A percentile compares a stretch with the other conserved stretches of the same genome.
Evolutionary conservation across 2,888 invertebrate species (phyloP).

Genomic region (Ormyrus labotus): DNA sequence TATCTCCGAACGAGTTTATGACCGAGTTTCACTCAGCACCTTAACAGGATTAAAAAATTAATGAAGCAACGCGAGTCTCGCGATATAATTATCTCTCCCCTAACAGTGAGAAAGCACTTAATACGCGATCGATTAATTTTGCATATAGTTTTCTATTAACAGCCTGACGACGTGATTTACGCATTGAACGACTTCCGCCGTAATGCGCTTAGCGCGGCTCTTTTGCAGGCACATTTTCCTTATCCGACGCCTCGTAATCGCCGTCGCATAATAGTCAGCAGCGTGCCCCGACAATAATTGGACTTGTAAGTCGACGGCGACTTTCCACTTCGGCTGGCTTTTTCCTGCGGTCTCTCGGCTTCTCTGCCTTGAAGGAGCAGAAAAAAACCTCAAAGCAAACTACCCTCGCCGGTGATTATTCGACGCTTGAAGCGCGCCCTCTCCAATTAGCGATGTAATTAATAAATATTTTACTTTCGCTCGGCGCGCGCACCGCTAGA

Average conservation of each 20-base stretch:
- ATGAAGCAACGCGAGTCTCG: constrained; percentile 7
- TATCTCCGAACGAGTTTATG: too few relatives aligned
- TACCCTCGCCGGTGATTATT: constrained; percentile 45
- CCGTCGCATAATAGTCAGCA: not conserved
- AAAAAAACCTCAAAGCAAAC: constrained; percentile 58
- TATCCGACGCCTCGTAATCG: not conserved
- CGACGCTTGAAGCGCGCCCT: constrained; percentile 49
- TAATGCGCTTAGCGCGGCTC: not conserved
- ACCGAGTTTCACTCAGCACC: too few relatives aligned
- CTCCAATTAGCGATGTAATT: constrained; percentile 66
- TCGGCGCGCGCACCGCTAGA: constrained; percentile 3
- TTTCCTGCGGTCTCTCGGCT: not conserved
- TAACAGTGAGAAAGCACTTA: not conserved
- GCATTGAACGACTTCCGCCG: constrained; percentile 20
- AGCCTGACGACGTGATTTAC: constrained; percentile 29
- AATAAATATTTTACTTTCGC: constrained; percentile 67
- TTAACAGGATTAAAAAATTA: constrained; percentile 28
- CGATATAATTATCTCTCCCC: constrained; percentile 11
- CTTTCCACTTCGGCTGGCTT: constrained; percentile 28
- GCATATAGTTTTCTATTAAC: constrained; percentile 31
- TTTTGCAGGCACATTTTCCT: not conserved
- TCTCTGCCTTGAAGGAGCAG: constrained; percentile 21
- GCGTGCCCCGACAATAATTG: constrained; percentile 37
- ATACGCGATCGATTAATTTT: constrained; percentile 25
- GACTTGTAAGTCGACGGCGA: constrained; percentile 14